These are phyloP conservation scores for Germaria angustata DNA, from an alignment of 2,888 invertebrate species.

Conservation along the genomic window DNA sequence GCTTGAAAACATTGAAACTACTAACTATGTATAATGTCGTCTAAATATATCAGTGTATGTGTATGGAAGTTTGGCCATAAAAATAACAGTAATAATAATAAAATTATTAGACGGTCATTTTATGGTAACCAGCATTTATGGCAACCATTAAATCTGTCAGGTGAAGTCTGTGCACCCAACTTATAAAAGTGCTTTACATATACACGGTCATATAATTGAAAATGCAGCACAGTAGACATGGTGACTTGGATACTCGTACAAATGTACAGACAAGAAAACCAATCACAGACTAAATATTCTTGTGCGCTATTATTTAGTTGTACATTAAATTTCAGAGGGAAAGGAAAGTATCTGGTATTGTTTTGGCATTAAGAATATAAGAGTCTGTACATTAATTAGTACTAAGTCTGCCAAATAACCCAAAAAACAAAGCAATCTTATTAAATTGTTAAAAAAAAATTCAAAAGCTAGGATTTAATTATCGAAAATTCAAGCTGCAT, in stretches of 20 bases:
- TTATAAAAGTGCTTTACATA: conserved; percentile 6
- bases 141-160: conserved; percentile 74
- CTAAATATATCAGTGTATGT: not conserved
- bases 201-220: not conserved
- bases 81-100: conserved; percentile 58
- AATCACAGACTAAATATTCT: not conserved
- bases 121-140: conserved; percentile 72
- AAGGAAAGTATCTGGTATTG: no score
- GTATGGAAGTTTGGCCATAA: not conserved
- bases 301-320: not conserved
- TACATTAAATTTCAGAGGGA: not conserved
- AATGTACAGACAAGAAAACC: not conserved
- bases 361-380: no score
- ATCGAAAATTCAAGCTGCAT: no score
- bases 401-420: no score
- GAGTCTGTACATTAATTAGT: no score
- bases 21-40: not conserved
- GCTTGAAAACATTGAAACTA: conserved; percentile 12
- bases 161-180: conserved; percentile 69
- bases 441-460: no score
- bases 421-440: no score
- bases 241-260: not conserved
- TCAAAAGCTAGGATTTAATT: no score
- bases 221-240: not conserved
- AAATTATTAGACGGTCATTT: conserved; percentile 69